Base-by-base conservation (phyloP, 2,113 vertebrate species). In the Stegostoma tigrinum region DNA sequence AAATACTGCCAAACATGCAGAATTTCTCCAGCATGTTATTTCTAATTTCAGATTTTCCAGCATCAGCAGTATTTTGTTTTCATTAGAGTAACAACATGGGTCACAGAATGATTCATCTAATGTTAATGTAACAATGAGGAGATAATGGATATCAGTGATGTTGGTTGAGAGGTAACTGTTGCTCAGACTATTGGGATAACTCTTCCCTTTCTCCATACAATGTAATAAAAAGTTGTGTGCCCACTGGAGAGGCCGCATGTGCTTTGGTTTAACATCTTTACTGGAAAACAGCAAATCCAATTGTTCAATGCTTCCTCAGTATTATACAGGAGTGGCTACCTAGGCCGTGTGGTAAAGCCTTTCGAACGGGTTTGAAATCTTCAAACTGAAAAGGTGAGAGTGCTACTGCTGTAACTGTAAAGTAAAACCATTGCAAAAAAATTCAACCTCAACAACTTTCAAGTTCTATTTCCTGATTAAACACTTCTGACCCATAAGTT, bases 401-500 rank as follows among this genome's bases (percentile, higher is more conserved):
- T 42, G 80, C n/a, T 83, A 42, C 38, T 83, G 78, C 78, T 83
- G n/a, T 83, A 83, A 83, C 2, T 42, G 5, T 83, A 83, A 19
- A 42, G 30, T n/a, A 10, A 64, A 64, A 91, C 52, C 5, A 83
- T 83, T 42, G 80, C 21, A 17, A 91, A 91, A 91, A 91, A 64
- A 64, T n/a, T 91, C 15, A 91, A 91, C 48, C 2, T 14, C 15
- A 91, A 91, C 34, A 30, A 91, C 34, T 64, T 64, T 61, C 34
- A 34, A 61, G 86, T 48, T 55, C 64, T 64, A 17, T 61, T 61
- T 90, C 27, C 34, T 97, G 96, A 97, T 96, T 96, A 96, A 68
- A 48, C 2, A 0, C 95, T 96, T 97, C 96, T 96, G 96, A 97
- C 95, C 96, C 96, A 10, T 96, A 96, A 96, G 93, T 96, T 90